Base-by-base conservation (phyloP, 2,888 invertebrate species). In the Uropetala carovei region DNA sequence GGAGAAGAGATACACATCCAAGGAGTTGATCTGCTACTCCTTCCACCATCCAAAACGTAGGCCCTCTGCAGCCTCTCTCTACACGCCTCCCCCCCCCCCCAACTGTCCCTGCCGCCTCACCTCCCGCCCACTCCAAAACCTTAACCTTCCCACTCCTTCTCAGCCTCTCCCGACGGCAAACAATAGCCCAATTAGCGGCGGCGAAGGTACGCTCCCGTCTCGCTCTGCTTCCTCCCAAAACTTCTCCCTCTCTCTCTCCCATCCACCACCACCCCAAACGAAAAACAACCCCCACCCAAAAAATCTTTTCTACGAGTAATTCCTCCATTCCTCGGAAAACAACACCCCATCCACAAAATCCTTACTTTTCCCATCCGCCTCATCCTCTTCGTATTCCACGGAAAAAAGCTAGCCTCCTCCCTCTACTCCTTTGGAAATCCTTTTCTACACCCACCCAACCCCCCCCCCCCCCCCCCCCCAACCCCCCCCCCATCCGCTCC, bases 181-280 rank as follows among this genome's bases (percentile, higher is more conserved):
- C 75, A 75, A 75, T 75, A 27, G 75, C 27, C 75, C 75, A 75
- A 75, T 75, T 75, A 75, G 75, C 75, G 68, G 68, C 75, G 75
- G 22, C 75, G 27, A 7, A 75, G 75, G 75, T 27, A 75, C 27
- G 75, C 75, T 75, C n/a, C 68, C 22, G 68, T 68, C 68, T 68
- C n/a, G 68, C 68, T 68, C 68, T 22, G 68, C 68, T 68, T 68
- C 68, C 68, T 22, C 68, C 68, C 7, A 68, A 68, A 68, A 64
- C 43, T 43, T 43, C 43, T 43, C 43, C 5, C 43, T 43, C 43
- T 43, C 43, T 43, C 43, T 43, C 43, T 43, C 43, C 3, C 43
- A 43, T 64, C 64, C 64, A 18, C 64, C 22, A 5, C n/a, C 68
- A 11, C 27, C 75, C 75, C 75, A 10, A 13, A 27, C 75, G 75